Conservation (phyloP, 2,797 vertebrate species). For the Octomys mimax region DNA sequence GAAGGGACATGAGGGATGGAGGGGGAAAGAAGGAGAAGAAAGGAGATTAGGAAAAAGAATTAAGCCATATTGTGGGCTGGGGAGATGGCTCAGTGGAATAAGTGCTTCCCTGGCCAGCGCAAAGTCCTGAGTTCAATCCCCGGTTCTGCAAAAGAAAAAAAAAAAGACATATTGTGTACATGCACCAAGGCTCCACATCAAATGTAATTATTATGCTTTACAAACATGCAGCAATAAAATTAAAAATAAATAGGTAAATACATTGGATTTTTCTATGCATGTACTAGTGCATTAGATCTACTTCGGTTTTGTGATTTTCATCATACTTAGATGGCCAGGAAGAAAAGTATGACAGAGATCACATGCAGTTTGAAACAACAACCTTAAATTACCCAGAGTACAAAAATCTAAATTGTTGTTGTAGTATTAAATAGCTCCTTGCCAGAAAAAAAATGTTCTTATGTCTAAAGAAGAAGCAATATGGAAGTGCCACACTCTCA, state of each 20-base stretch:
- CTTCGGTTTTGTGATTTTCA: not conserved
- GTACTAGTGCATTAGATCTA: not conserved
- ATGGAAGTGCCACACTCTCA: not conserved
- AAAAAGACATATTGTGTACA: no score
- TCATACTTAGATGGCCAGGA: not conserved
- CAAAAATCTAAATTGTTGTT: slow-evolving; percentile 9
- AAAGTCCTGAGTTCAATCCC: no score
- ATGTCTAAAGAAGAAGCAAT: slow-evolving; percentile 1
- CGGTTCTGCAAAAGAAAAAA: no score
- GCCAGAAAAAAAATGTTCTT: slow-evolving; percentile 5
- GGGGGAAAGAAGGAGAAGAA: no score
- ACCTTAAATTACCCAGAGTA: slow-evolving; percentile 9
- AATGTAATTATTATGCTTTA: no score
- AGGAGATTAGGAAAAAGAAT: no score
- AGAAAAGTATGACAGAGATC: not conserved
- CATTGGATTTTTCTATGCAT: not conserved
- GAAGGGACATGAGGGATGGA: no score
- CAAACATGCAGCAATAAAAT: no score
- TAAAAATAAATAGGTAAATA: not conserved
- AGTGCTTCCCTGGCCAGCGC: no score
- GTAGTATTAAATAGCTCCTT: not conserved
- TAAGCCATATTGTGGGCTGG: no score
- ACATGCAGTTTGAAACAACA: not conserved
- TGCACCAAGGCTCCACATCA: no score
- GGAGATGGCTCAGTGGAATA: no score